A percentile compares a stretch with the other conserved stretches of the same genome.
Conservation (phyloP, 2,888 invertebrate genomes). For the Poecilobothrus nobilitatus region DNA sequence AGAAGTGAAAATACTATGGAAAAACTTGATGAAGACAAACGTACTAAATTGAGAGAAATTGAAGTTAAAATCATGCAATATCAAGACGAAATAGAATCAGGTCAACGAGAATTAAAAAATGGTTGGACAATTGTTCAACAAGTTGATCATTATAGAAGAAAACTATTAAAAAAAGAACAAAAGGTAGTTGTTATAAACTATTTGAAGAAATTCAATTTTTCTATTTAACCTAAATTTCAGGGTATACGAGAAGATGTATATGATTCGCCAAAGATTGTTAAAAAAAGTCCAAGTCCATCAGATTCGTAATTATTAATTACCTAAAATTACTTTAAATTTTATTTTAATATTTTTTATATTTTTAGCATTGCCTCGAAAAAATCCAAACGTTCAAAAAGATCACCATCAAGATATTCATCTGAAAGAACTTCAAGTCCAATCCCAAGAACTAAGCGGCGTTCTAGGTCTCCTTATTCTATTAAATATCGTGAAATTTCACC, state of each 20-base stretch:
- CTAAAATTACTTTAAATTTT: not conserved
- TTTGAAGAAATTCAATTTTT: not conserved
- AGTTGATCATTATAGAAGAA: conserved; percentile 82
- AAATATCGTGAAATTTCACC: conserved; percentile 39
- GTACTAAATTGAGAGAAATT: conserved; percentile 76
- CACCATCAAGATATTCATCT: conserved; percentile 33
- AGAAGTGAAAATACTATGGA: conserved; percentile 36
- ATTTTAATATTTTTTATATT: conserved; percentile 12
- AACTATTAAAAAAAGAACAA: conserved; percentile 57
- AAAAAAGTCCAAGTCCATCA: conserved; percentile 29
- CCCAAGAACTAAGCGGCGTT: conserved; percentile 40
- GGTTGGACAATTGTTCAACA: conserved; percentile 73
- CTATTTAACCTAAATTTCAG: conserved; percentile 8
- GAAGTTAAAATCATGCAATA: conserved; percentile 92
- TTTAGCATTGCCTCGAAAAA: conserved; percentile 26
- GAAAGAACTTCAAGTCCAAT: conserved; percentile 35
- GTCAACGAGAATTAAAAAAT: conserved; percentile 60
- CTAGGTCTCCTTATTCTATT: conserved; percentile 42
- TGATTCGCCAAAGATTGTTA: conserved; percentile 33
- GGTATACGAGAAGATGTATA: conserved; percentile 19
- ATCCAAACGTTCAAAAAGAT: conserved; percentile 28
- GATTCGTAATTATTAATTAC: conserved; percentile 22
- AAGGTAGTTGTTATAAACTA: conserved; percentile 50
- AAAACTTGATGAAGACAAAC: conserved; percentile 54
- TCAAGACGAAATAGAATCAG: conserved; percentile 91